phyloP scores from a whole-genome alignment of 2,888 invertebrate species.

The Dastarcus helophoroides region DNA sequence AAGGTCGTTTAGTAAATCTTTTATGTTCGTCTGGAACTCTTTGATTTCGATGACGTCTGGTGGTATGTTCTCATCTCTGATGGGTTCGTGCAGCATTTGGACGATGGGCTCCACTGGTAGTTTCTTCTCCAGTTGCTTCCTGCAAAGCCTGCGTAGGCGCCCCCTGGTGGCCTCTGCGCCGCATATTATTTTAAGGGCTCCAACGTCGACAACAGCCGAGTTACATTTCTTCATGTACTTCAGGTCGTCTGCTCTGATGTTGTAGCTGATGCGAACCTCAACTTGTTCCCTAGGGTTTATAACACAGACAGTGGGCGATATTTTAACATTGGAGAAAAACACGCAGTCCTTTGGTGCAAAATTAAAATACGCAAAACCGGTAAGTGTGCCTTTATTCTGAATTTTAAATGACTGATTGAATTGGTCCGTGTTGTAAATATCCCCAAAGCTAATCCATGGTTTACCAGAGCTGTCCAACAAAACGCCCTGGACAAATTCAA shows the following conservation, averaged over 20 bases:
- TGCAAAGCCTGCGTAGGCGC: conserved; percentile 26
- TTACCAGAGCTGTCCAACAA: conserved; percentile 45
- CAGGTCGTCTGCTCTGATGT: conserved; percentile 26
- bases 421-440: conserved; percentile 36
- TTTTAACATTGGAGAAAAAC: conserved; percentile 21
- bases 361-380: conserved; percentile 39
- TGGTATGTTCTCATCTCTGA: conserved; percentile 27
- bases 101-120: conserved; percentile 19
- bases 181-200: conserved; percentile 26
- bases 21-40: conserved; percentile 24
- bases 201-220: conserved; percentile 27
- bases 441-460: conserved; percentile 47
- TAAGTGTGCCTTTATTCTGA: conserved; percentile 44
- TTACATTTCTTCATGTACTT: conserved; percentile 20
- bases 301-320: conserved; percentile 26
- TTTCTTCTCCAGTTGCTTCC: conserved; percentile 21
- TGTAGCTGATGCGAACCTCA: conserved; percentile 25
- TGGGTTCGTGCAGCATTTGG: conserved; percentile 20
- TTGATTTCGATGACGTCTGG: conserved; percentile 25
- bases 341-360: conserved; percentile 23
- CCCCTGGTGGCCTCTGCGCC: conserved; percentile 32
- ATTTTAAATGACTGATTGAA: conserved; percentile 40
- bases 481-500: conserved; percentile 39
- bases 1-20: conserved; percentile 25
- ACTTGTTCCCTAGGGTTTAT: conserved; percentile 26